These are phyloP conservation scores for Anas platyrhynchos DNA, from an alignment of 2,113 vertebrate genomes.

Conservation along the genomic window DNA sequence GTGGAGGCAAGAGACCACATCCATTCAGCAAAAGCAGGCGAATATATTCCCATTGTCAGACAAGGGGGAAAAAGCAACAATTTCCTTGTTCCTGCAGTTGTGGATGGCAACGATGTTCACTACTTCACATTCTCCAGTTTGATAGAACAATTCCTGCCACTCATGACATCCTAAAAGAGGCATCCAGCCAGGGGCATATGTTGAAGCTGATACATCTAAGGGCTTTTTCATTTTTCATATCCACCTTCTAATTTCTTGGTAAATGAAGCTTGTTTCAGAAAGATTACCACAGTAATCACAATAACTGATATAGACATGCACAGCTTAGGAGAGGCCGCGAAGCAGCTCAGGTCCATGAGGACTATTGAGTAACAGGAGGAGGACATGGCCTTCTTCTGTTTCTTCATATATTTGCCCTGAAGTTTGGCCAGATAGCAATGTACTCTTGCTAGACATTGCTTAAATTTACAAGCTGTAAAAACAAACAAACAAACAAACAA, in stretches of 20 bases:
- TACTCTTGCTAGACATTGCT: not conserved
- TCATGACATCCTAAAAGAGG: accelerated
- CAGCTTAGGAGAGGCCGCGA: not conserved
- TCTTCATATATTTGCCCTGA: not conserved
- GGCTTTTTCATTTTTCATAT: not conserved
- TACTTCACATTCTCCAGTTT: not conserved
- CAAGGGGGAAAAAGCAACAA: accelerated
- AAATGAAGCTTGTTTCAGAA: not conserved
- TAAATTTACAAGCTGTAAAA: not conserved
- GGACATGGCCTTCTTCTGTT: not conserved
- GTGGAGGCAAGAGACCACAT: not conserved
- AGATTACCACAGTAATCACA: not conserved
- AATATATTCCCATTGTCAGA: not conserved
- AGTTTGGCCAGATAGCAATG: not conserved
- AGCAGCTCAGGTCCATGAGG: accelerated
- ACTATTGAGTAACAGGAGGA: not conserved
- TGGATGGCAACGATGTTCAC: not conserved
- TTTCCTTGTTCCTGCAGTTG: not conserved
- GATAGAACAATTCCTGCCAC: not conserved
- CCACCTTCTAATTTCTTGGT: not conserved
- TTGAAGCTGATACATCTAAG: not conserved
- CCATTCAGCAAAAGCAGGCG: not conserved
- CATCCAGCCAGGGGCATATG: not conserved
- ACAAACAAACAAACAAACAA: not conserved
- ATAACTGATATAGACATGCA: not conserved